phyloP scores from a whole-genome alignment of 2,888 invertebrate species.

The Brachyptera risi region DNA sequence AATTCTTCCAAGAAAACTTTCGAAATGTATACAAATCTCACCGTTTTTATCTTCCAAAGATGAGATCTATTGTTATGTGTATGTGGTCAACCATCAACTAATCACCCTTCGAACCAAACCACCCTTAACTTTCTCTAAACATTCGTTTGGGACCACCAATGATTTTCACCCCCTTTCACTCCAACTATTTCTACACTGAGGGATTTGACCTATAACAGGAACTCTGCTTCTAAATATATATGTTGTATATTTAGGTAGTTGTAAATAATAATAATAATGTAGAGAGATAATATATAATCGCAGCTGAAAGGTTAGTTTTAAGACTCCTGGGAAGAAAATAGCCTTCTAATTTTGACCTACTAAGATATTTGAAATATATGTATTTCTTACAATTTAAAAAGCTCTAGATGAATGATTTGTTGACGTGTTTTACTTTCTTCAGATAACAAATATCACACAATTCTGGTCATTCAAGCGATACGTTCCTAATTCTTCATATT shows the following conservation, averaged over 20 bases:
- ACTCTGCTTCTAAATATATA: background rate
- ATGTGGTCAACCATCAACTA: background rate
- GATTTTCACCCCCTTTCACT: background rate
- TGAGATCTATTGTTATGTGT: background rate
- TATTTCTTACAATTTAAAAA: constrained; percentile 2
- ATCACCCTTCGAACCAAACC: background rate
- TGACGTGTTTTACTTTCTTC: background rate
- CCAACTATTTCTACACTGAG: background rate
- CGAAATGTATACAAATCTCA: too few species aligned
- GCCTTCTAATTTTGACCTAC: background rate
- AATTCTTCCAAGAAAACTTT: too few species aligned
- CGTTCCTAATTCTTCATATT: too few species aligned
- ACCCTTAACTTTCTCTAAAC: background rate
- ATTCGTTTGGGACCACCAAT: background rate
- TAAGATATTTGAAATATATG: too few species aligned
- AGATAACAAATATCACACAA: too few species aligned
- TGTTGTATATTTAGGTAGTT: background rate
- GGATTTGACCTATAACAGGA: background rate
- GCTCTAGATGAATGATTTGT: too few species aligned
- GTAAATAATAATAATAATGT: too few species aligned
- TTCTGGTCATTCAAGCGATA: too few species aligned
- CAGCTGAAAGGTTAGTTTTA: too few species aligned
- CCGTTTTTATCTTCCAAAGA: too few species aligned
- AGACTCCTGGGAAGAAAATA: background rate
- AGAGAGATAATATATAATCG: too few species aligned